A percentile compares a stretch with the other conserved stretches of the same genome.
These are phyloP conservation scores for Deroplatys truncata DNA, from an alignment of 2,888 invertebrate species.

Conservation along the genomic window DNA sequence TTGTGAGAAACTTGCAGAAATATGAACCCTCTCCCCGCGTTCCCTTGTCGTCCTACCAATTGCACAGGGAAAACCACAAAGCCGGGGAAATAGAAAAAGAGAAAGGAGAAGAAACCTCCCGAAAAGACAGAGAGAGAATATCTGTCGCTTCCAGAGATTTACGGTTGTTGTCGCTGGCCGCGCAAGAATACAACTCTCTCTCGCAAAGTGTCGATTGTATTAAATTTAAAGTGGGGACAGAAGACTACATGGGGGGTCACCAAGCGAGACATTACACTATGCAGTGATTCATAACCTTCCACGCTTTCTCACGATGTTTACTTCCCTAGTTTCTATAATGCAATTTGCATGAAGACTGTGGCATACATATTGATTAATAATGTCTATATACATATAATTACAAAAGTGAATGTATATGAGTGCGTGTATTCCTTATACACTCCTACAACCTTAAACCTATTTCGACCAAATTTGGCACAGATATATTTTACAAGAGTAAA, in stretches of 20 bases:
- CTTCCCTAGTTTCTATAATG: no score
- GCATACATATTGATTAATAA: no score
- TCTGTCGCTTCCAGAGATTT: neutral
- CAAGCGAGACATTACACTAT: no score
- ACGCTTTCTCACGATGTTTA: no score
- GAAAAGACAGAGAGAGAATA: neutral
- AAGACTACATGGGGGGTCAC: neutral
- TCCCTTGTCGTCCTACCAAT: neutral
- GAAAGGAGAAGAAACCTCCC: neutral
- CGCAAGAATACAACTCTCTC: neutral
- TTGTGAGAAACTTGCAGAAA: conserved; percentile 3
- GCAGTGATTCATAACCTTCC: no score
- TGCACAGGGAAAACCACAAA: neutral
- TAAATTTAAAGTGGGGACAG: neutral
- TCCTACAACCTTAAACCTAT: no score
- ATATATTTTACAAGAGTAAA: no score
- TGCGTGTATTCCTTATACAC: no score
- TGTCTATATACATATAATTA: no score
- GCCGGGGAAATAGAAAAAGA: neutral
- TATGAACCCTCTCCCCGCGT: neutral
- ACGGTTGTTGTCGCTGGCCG: neutral
- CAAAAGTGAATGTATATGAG: no score
- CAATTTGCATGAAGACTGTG: no score
- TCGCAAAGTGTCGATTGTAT: neutral
- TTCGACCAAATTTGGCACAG: no score